A percentile compares a stretch with the other conserved stretches of the same genome.
Evolutionary conservation across 2,888 invertebrate genomes (phyloP).

Genomic region (Amphipoea lucens): DNA sequence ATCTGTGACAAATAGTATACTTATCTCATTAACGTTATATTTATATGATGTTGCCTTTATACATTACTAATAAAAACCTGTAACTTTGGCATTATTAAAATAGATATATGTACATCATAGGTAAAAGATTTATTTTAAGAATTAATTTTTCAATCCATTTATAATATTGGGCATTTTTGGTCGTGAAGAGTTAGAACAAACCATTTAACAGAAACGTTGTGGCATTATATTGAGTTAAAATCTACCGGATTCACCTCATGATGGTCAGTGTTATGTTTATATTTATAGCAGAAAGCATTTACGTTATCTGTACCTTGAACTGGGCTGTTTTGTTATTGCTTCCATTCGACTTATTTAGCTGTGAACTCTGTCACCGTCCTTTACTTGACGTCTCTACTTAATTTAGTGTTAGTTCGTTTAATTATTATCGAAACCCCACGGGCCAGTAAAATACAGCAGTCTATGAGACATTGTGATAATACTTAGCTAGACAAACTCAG

Average conservation of each 20-base stretch:
- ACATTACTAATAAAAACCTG: conserved; percentile 67
- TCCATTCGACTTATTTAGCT: conserved; percentile 75
- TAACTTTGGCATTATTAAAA: conserved; percentile 80
- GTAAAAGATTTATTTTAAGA: conserved; percentile 74
- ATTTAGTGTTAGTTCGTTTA: conserved; percentile 88
- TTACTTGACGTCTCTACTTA: conserved; percentile 88
- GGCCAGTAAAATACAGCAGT: conserved; percentile 88
- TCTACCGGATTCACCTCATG: conserved; percentile 83
- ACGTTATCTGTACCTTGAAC: conserved; percentile 76
- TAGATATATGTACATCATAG: conserved; percentile 74
- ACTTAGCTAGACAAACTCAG: conserved; percentile 80
- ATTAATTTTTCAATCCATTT: conserved; percentile 74
- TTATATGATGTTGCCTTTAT: conserved; percentile 72
- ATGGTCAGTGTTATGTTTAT: conserved; percentile 85
- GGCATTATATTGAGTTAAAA: conserved; percentile 81
- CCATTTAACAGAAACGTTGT: conserved; percentile 75
- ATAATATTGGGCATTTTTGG: conserved; percentile 79
- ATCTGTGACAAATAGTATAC: conserved; percentile 37
- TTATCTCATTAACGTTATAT: conserved; percentile 63
- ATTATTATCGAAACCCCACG: conserved; percentile 84
- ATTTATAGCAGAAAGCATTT: conserved; percentile 85
- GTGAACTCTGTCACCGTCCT: conserved; percentile 86
- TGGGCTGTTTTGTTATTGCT: conserved; percentile 83
- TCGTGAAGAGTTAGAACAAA: conserved; percentile 70
- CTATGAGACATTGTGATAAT: conserved; percentile 90